These are phyloP conservation scores for Psettodes erumei DNA, from an alignment of 2,113 vertebrate species.

Conservation along the genomic window DNA sequence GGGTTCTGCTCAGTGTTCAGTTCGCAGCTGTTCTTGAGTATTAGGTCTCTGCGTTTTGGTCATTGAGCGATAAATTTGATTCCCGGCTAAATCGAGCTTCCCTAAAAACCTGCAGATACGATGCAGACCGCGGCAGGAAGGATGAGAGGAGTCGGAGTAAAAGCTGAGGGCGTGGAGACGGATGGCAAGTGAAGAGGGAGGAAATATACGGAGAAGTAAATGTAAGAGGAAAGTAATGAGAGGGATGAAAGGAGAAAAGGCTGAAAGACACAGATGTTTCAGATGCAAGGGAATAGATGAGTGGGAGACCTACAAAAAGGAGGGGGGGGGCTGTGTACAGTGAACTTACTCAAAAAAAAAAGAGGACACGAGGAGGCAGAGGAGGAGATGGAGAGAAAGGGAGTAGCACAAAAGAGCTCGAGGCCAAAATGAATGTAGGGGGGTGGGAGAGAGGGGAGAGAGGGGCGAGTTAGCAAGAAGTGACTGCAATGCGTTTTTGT, in stretches of 20 bases:
- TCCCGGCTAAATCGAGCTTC: neutral
- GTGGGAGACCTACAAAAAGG: conserved; percentile 3
- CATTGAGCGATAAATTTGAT: neutral
- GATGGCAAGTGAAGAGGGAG: conserved; percentile 6
- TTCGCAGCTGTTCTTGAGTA: too few relatives aligned
- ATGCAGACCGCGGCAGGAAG: neutral
- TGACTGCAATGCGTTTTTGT: conserved; percentile 48
- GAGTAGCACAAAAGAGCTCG: neutral
- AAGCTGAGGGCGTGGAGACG: neutral
- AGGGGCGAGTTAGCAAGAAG: neutral
- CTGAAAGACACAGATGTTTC: conserved; percentile 54
- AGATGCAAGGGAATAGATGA: conserved; percentile 45
- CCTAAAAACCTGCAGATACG: conserved; percentile 4
- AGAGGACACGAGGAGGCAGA: conserved; percentile 11
- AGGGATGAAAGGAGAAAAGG: conserved; percentile 22
- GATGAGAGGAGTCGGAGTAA: neutral
- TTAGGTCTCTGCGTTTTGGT: too few relatives aligned
- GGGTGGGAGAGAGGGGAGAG: too few relatives aligned
- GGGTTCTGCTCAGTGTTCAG: too few relatives aligned
- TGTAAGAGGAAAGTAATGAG: conserved; percentile 25
- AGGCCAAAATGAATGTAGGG: conserved; percentile 6
- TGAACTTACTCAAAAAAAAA: neutral
- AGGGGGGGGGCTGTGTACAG: neutral
- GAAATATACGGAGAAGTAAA: neutral
- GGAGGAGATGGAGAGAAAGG: conserved; percentile 15